These are phyloP conservation scores for Vanacampus margaritifer DNA, from an alignment of 2,113 vertebrate genomes.

Conservation along the genomic window DNA sequence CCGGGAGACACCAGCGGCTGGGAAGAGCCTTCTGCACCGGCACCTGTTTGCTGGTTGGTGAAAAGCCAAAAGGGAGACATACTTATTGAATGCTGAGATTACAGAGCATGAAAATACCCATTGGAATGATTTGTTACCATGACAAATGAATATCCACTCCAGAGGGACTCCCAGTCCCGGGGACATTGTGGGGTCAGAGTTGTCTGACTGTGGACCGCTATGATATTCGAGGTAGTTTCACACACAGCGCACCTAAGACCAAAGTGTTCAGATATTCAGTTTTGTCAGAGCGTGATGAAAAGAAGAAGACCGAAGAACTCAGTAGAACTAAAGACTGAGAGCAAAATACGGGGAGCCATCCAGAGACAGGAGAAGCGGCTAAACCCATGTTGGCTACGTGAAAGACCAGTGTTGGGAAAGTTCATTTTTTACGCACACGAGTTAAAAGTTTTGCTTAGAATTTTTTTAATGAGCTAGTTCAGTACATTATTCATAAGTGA, in stretches of 20 bases:
- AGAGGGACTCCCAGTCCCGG: conserved; percentile 82
- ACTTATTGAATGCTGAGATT: conserved; percentile 8
- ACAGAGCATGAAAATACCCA: not conserved
- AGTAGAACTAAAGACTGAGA: no score
- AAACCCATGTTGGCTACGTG: no score
- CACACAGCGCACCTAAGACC: conserved; percentile 81
- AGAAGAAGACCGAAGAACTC: no score
- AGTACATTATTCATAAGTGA: no score
- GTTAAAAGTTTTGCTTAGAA: no score
- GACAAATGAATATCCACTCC: conserved; percentile 90
- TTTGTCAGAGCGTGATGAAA: not conserved
- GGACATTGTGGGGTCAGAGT: conserved; percentile 81
- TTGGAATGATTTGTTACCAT: conserved; percentile 74
- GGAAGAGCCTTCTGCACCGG: conserved; percentile 83
- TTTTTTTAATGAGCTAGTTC: no score
- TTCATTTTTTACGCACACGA: no score
- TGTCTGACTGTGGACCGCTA: conserved; percentile 89
- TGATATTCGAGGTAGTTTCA: conserved; percentile 84
- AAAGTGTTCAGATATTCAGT: not conserved
- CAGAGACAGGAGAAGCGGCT: no score
- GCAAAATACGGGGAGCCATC: no score
- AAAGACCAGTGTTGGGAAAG: no score
- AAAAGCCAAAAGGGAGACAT: not conserved
- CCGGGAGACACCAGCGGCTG: conserved; percentile 84
- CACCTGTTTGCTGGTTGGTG: conserved; percentile 77